These are phyloP conservation scores for Avahi laniger DNA, from an alignment of 2,797 vertebrate genomes.

Conservation along the genomic window DNA sequence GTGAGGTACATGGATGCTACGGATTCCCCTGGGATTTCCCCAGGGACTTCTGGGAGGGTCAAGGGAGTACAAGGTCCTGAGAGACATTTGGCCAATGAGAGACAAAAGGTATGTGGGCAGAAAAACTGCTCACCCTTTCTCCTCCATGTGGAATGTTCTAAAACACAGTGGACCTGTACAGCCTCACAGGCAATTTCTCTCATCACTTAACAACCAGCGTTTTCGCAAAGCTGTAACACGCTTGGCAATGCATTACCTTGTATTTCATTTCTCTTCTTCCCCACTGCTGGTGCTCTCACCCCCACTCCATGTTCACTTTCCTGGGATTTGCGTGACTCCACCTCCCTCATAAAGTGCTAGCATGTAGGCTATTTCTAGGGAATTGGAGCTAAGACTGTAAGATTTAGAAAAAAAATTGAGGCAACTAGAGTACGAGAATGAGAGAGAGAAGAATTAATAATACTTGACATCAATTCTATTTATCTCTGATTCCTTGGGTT, in stretches of 20 bases:
- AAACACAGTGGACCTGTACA: neutral
- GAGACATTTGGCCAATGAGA: neutral
- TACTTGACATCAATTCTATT: neutral
- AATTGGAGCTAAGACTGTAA: neutral
- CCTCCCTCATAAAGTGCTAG: neutral
- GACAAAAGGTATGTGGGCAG: neutral
- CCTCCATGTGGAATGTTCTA: neutral
- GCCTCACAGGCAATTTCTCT: neutral
- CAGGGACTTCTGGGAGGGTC: neutral
- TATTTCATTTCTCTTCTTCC: neutral
- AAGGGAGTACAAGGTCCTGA: neutral
- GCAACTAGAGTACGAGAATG: neutral
- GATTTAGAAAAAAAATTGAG: neutral
- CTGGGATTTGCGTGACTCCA: neutral
- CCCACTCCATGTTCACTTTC: neutral
- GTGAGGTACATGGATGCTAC: neutral
- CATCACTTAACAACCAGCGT: neutral
- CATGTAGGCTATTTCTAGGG: neutral
- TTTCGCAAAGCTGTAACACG: neutral
- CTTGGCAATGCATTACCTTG: neutral
- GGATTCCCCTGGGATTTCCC: neutral
- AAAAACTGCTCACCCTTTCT: neutral
- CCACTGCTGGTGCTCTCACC: neutral
- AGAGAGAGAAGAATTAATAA: neutral
- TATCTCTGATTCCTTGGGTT: constrained; percentile 32